Evolutionary conservation across 2,797 vertebrate species (phyloP).

Genomic region (Alcedo quadribrachys): DNA sequence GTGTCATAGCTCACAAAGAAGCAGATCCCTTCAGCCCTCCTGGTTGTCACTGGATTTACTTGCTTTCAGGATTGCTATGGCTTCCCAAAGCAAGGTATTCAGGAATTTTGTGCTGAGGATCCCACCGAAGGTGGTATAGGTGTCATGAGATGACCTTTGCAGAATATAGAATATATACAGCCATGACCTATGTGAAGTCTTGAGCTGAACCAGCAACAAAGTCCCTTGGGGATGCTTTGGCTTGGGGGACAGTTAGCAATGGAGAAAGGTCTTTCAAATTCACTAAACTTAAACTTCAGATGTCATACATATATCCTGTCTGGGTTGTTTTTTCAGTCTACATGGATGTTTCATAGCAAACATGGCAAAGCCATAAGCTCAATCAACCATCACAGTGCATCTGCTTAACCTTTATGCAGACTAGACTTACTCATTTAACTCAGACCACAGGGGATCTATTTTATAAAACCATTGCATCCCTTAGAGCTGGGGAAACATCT

Average conservation of each 20-base stretch:
- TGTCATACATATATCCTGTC: accelerated
- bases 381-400: background rate
- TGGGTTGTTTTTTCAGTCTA: background rate
- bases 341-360: background rate
- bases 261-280: background rate
- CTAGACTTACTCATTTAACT: background rate
- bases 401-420: background rate
- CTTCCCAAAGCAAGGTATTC: background rate
- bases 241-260: background rate
- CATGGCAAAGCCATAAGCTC: background rate
- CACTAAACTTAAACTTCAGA: background rate
- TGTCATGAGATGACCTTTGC: background rate
- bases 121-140: accelerated
- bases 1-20: background rate
- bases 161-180: background rate
- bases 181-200: background rate
- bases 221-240: background rate
- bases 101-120: background rate
- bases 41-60: background rate
- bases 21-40: background rate
- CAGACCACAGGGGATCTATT: background rate
- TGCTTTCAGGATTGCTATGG: background rate
- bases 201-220: background rate
- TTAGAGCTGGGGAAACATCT: background rate
- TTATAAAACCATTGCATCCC: background rate